phyloP scores from a whole-genome alignment of 2,888 invertebrate genomes.

The Rhamphomyia laevipes region DNA sequence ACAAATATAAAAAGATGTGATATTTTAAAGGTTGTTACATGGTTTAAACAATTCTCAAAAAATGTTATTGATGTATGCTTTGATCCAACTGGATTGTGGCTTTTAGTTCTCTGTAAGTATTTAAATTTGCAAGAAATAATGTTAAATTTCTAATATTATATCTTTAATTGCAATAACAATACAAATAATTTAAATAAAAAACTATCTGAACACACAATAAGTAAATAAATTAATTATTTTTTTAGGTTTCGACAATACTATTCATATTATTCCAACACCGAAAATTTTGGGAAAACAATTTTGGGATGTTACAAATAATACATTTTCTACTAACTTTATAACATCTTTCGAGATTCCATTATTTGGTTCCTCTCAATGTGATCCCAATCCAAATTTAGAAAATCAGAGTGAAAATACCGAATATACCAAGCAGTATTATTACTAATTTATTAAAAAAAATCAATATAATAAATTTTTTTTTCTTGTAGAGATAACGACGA shows the following conservation, averaged over 20 bases:
- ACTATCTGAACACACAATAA: too few relatives aligned
- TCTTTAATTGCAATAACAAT: too few relatives aligned
- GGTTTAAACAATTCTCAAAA: conserved; percentile 32
- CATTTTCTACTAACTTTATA: conserved; percentile 32
- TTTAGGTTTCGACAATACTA: conserved; percentile 36
- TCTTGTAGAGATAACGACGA: too few relatives aligned
- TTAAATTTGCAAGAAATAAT: background rate
- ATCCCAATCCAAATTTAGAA: conserved; percentile 31
- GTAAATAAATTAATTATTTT: too few relatives aligned
- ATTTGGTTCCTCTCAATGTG: conserved; percentile 37
- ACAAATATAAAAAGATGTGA: conserved; percentile 28
- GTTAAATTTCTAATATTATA: too few relatives aligned
- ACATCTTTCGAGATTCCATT: conserved; percentile 38
- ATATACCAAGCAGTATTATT: background rate
- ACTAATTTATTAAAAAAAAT: background rate
- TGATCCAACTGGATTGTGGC: conserved; percentile 59
- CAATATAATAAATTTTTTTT: too few relatives aligned
- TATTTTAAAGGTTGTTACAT: conserved; percentile 33
- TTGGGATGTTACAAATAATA: conserved; percentile 21
- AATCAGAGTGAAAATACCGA: too few relatives aligned
- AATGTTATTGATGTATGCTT: conserved; percentile 63
- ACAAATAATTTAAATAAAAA: too few relatives aligned
- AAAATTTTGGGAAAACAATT: conserved; percentile 30
- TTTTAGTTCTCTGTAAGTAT: conserved; percentile 36
- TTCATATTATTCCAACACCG: conserved; percentile 36